Conservation (phyloP, 35 echinoderm and acorn worm species). For the Ophiothrix spiculata region DNA sequence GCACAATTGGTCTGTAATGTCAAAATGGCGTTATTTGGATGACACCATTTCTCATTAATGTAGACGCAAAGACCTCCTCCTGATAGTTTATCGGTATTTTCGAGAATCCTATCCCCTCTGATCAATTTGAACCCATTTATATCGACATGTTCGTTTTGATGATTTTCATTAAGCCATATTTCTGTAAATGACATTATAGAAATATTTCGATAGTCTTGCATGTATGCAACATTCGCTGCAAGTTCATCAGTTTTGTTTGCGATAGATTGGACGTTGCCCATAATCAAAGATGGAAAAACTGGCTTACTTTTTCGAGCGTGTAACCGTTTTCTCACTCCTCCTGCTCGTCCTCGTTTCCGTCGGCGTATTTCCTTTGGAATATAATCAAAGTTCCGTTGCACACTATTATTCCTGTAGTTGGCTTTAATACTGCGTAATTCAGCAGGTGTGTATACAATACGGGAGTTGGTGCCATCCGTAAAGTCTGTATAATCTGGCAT, state of each 20-base stretch:
- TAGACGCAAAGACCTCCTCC: conserved; percentile 33
- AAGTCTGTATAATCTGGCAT: too few relatives aligned
- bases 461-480: too few relatives aligned
- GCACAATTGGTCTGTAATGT: conserved; percentile 42
- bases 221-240: background rate
- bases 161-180: conserved; percentile 42
- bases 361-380: conserved; percentile 34
- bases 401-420: background rate
- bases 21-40: conserved; percentile 55
- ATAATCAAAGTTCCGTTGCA: background rate
- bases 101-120: conserved; percentile 33
- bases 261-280: conserved; percentile 46
- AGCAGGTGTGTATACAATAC: background rate
- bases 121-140: conserved; percentile 62
- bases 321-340: conserved; percentile 35
- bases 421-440: background rate
- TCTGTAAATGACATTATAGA: conserved; percentile 34
- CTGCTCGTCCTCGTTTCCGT: conserved; percentile 32
- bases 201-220: conserved; percentile 32
- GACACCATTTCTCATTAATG: background rate
- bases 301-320: conserved; percentile 39
- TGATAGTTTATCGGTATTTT: conserved; percentile 40
- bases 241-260: conserved; percentile 49
- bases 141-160: conserved; percentile 5
- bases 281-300: conserved; percentile 32